A percentile compares a stretch with the other conserved stretches of the same genome.
Evolutionary conservation across 2,797 vertebrate species (phyloP).

Genomic region (Sphenodon punctatus): DNA sequence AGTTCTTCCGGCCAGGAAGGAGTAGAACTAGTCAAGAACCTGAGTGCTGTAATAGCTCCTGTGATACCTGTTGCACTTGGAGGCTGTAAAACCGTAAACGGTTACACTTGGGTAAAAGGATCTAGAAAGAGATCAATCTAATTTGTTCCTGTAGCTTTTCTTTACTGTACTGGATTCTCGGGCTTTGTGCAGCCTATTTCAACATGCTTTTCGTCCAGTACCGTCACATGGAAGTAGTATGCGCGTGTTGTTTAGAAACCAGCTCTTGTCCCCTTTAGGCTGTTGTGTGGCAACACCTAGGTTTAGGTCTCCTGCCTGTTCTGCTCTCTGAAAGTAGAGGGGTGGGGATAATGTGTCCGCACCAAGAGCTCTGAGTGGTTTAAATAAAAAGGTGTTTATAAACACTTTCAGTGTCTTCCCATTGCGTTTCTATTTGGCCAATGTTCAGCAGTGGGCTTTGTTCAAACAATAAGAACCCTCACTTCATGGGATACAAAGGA

Average conservation of each 20-base stretch:
- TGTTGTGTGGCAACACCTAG: accelerated
- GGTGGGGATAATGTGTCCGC: not conserved
- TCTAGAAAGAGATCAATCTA: too few species aligned
- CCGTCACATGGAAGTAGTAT: too few species aligned
- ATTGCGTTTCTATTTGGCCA: not conserved
- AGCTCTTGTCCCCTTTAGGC: not conserved
- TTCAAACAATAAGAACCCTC: not conserved
- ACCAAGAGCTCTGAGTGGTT: not conserved
- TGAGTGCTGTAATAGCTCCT: too few species aligned
- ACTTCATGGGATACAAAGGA: not conserved
- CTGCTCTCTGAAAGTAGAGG: conserved; percentile 2
- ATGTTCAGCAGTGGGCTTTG: not conserved
- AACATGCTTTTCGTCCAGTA: too few species aligned
- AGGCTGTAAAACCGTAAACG: too few species aligned
- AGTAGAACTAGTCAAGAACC: too few species aligned
- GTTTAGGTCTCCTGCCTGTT: not conserved
- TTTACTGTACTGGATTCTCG: too few species aligned
- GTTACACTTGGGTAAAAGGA: too few species aligned
- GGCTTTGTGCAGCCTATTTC: too few species aligned
- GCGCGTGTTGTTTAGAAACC: not conserved
- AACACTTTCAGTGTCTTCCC: accelerated
- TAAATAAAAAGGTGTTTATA: not conserved
- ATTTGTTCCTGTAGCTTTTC: too few species aligned
- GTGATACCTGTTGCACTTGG: too few species aligned
- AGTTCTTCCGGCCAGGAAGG: too few species aligned